A percentile compares a stretch with the other conserved stretches of the same genome.
These are phyloP conservation scores for Napeogenes sylphis DNA, from an alignment of 2,888 invertebrate species.

Conservation along the genomic window DNA sequence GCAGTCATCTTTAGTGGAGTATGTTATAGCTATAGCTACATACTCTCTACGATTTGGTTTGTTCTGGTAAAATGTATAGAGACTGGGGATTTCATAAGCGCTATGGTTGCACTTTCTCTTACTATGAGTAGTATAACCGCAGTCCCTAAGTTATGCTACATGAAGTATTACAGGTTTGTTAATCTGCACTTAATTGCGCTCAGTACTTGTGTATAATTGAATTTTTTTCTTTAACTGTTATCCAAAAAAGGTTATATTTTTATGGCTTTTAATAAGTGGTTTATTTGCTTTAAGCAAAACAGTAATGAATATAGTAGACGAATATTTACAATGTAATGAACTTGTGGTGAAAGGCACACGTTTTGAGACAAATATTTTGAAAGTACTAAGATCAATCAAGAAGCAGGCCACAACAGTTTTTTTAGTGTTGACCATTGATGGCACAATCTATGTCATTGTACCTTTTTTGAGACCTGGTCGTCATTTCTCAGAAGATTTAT, in stretches of 20 bases:
- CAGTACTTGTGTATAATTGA: no score
- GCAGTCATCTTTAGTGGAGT: no score
- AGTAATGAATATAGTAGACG: constrained; percentile 40
- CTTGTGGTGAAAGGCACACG: constrained; percentile 37
- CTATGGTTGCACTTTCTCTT: no score
- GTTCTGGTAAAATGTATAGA: no score
- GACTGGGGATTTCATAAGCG: no score
- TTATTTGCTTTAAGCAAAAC: constrained; percentile 34
- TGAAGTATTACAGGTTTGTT: constrained; percentile 1
- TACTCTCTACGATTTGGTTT: no score
- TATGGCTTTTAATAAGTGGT: not conserved
- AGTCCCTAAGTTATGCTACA: no score
- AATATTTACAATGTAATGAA: constrained; percentile 40
- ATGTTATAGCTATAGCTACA: no score
- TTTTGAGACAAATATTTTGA: constrained; percentile 42
- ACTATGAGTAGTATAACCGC: no score
- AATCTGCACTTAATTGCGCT: not conserved
- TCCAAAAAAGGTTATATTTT: constrained; percentile 6
- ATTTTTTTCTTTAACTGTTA: not conserved
- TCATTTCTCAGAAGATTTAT: constrained; percentile 44
- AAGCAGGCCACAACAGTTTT: constrained; percentile 49
- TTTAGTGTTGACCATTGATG: constrained; percentile 45
- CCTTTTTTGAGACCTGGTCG: constrained; percentile 47
- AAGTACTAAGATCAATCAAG: constrained; percentile 44
- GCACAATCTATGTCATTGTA: constrained; percentile 38